Conservation (phyloP, 2,797 vertebrate genomes). For the Brachyalestes nurse region DNA sequence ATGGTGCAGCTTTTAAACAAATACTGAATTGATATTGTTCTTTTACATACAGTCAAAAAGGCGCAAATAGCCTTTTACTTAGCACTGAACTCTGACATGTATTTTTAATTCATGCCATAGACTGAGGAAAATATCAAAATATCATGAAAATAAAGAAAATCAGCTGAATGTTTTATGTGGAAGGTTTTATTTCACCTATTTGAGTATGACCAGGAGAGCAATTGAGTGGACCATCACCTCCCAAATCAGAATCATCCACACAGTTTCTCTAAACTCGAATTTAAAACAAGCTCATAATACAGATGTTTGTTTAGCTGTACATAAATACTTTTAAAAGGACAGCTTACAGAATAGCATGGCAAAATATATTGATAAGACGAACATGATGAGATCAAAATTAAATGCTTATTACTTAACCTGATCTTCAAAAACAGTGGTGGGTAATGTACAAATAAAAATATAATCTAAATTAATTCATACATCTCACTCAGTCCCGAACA, state of each 20-base stretch:
- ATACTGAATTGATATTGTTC: too few relatives aligned
- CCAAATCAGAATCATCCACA: background rate
- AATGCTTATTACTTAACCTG: background rate
- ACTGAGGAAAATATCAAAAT: background rate
- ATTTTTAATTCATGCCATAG: too few relatives aligned
- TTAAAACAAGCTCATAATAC: background rate
- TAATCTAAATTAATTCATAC: slow-evolving; percentile 20
- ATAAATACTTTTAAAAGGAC: slow-evolving; percentile 13
- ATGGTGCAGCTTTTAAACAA: too few relatives aligned
- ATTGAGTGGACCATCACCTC: too few relatives aligned
- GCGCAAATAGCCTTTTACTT: too few relatives aligned
- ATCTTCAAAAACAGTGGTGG: background rate
- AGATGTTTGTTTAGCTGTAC: background rate
- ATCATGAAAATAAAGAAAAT: background rate
- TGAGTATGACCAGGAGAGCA: background rate
- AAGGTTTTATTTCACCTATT: slow-evolving; percentile 9
- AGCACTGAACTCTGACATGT: too few relatives aligned
- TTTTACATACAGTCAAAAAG: too few relatives aligned
- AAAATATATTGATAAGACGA: background rate
- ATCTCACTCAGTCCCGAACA: slow-evolving; percentile 10
- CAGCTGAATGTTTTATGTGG: slow-evolving; percentile 38
- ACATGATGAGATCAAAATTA: background rate
- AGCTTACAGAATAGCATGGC: slow-evolving; percentile 3
- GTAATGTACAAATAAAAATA: background rate
- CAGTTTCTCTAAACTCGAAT: background rate